These are phyloP conservation scores for Hesperophylax magnus DNA, from an alignment of 1,140 invertebrate genomes.

Conservation along the genomic window DNA sequence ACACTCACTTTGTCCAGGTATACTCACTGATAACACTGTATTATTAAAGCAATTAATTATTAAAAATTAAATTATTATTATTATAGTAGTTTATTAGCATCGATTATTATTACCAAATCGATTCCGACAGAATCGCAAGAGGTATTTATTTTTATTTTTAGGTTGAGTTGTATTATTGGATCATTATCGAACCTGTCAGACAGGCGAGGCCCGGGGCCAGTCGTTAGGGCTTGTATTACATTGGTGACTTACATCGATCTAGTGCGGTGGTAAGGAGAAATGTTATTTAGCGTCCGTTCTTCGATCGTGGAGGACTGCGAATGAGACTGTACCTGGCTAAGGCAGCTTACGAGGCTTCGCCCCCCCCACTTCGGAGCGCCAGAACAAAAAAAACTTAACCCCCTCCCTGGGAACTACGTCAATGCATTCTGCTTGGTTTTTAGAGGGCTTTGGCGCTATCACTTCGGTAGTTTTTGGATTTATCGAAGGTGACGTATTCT, in stretches of 20 bases:
- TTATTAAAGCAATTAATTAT: background rate
- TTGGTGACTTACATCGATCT: conserved; percentile 26
- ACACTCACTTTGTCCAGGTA: conserved; percentile 42
- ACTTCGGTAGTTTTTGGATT: conserved; percentile 7
- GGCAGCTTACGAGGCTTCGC: conserved; percentile 33
- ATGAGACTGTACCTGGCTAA: conserved; percentile 7
- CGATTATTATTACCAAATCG: background rate
- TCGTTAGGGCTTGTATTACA: background rate
- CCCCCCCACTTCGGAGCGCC: background rate
- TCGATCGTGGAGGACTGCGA: conserved; percentile 34
- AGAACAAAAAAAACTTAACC: conserved; percentile 15
- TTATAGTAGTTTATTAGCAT: background rate
- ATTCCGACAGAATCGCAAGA: background rate
- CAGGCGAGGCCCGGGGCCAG: too few relatives aligned
- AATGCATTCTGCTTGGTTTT: background rate
- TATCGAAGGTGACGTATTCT: background rate
- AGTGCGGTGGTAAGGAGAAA: conserved; percentile 9
- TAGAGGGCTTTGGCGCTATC: background rate
- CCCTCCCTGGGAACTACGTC: conserved; percentile 4
- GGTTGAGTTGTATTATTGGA: background rate
- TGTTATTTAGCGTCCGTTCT: conserved; percentile 11
- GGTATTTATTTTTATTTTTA: conserved; percentile 1
- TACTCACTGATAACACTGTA: conserved; percentile 1
- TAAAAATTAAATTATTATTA: background rate
- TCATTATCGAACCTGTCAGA: background rate